phyloP scores from a whole-genome alignment of 2,888 invertebrate genomes.

The Sinopyrophorus schimmeli region DNA sequence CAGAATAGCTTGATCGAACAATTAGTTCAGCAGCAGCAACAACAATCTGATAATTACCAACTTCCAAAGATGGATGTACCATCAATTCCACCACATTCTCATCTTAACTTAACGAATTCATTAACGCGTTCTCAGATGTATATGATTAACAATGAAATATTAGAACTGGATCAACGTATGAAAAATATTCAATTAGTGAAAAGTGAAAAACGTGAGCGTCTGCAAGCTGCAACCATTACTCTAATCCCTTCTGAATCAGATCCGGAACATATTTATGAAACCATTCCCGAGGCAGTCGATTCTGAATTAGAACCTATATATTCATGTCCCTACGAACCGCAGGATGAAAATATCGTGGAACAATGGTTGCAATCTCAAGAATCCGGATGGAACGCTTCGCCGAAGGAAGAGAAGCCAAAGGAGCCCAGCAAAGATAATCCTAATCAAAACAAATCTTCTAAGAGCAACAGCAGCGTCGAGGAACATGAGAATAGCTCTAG shows the following conservation, averaged over 20 bases:
- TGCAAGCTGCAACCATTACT: conserved; percentile 47
- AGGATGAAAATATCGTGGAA: conserved; percentile 47
- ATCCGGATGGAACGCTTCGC: conserved; percentile 30
- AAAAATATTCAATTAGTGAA: conserved; percentile 62
- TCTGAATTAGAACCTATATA: conserved; percentile 64
- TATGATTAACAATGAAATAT: conserved; percentile 60
- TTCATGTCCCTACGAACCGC: conserved; percentile 64
- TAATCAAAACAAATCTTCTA: conserved; percentile 44
- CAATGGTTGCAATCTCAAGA: conserved; percentile 48
- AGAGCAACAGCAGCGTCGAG: conserved; percentile 57
- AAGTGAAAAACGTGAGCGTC: conserved; percentile 46
- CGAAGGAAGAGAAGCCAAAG: conserved; percentile 28
- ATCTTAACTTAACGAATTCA: conserved; percentile 48
- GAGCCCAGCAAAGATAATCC: conserved; percentile 39
- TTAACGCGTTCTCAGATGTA: conserved; percentile 50
- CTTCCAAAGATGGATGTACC: conserved; percentile 44
- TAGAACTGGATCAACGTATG: conserved; percentile 62
- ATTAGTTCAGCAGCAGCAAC: conserved; percentile 55
- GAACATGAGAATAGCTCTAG: conserved; percentile 68
- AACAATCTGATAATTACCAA: conserved; percentile 46
- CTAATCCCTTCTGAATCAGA: conserved; percentile 56
- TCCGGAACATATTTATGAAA: conserved; percentile 68
- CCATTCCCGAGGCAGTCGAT: conserved; percentile 63
- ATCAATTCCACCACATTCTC: conserved; percentile 50
- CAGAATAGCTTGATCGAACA: conserved; percentile 59